Conservation (phyloP, 2,113 vertebrate species). For the Chloebia gouldiae region DNA sequence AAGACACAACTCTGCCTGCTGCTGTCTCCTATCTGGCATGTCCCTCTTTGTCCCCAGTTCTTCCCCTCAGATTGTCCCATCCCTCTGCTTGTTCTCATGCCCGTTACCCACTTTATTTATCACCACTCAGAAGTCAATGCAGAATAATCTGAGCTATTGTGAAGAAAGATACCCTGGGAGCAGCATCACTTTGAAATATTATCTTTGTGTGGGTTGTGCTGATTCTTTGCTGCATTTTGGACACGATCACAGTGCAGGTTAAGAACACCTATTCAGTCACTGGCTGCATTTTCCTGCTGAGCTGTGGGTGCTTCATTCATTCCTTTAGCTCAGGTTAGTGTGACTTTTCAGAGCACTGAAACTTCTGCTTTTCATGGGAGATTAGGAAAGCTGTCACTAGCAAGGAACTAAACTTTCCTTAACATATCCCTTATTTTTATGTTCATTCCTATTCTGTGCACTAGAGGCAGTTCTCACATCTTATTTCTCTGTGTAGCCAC, state of each 20-base stretch:
- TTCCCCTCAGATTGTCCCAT: not conserved
- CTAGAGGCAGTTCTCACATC: not conserved
- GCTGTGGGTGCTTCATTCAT: not conserved
- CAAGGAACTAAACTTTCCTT: not conserved
- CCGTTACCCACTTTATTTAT: not conserved
- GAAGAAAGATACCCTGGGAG: not conserved
- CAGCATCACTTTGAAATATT: not conserved
- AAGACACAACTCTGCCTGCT: not conserved
- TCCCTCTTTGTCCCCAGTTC: not conserved
- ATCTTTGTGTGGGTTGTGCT: not conserved
- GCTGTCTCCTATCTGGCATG: not conserved
- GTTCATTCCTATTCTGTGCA: not conserved
- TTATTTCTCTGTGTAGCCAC: not conserved
- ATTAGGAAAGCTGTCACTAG: not conserved
- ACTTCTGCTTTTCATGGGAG: not conserved
- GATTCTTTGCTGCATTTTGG: not conserved
- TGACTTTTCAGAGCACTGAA: not conserved
- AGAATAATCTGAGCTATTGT: not conserved
- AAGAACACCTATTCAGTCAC: not conserved
- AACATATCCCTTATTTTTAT: not conserved
- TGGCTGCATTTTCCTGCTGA: not conserved
- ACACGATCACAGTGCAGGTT: not conserved
- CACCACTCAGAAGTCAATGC: not conserved
- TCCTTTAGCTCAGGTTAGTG: not conserved
- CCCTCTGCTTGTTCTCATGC: not conserved